Conservation (phyloP, 1,140 invertebrate genomes). For the Ruditapes philippinarum region DNA sequence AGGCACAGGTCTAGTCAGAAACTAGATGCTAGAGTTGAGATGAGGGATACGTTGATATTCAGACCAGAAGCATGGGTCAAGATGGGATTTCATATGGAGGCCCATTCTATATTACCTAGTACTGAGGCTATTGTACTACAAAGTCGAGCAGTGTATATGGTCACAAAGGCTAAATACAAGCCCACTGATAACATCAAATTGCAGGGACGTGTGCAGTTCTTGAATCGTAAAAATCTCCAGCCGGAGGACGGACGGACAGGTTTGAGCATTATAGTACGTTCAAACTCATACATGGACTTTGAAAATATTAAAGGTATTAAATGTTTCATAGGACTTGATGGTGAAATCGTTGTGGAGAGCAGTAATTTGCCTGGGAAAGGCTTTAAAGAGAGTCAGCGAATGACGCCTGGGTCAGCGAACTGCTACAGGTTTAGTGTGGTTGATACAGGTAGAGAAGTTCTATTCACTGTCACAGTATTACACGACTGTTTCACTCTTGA, state of each 20-base stretch:
- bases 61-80: constrained; percentile 82
- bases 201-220: constrained; percentile 80
- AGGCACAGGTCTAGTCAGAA: constrained; percentile 77
- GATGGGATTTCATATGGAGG: constrained; percentile 83
- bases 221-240: constrained; percentile 76
- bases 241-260: constrained; percentile 76
- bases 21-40: constrained; percentile 73
- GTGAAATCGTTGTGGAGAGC: constrained; percentile 78
- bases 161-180: constrained; percentile 78
- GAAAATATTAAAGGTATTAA: constrained; percentile 81
- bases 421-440: constrained; percentile 81
- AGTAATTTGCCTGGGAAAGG: constrained; percentile 67
- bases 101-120: constrained; percentile 81
- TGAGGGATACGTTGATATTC: constrained; percentile 79
- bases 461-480: constrained; percentile 76
- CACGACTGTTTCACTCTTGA: constrained; percentile 81
- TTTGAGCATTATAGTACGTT: constrained; percentile 79
- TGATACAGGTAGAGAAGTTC: constrained; percentile 74
- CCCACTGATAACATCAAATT: constrained; percentile 74
- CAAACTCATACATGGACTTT: constrained; percentile 78
- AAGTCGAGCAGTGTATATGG: constrained; percentile 79
- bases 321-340: constrained; percentile 81
- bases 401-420: constrained; percentile 78
- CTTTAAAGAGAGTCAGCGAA: constrained; percentile 72
- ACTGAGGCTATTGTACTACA: constrained; percentile 81